Percentiles rank a stretch among this genome's conserved stretches.
Conservation (phyloP, 2,888 invertebrate genomes). For the Uloborus plumipes region DNA sequence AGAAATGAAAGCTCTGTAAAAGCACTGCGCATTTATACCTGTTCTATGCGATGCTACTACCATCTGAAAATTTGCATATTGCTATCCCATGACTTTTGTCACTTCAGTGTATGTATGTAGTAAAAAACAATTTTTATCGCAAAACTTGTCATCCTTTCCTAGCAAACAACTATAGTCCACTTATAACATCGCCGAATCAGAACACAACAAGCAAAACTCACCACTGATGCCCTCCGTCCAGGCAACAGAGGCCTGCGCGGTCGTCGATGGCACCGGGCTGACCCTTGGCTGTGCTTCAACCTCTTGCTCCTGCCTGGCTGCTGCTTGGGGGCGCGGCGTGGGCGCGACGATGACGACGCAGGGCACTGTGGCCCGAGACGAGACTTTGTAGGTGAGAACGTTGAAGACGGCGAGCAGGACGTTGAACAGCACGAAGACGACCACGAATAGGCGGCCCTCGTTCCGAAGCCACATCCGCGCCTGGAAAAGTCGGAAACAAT, state of each 20-base stretch:
- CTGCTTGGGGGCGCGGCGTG: slow-evolving; percentile 26
- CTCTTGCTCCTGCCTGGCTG: background rate
- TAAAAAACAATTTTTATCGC: too few relatives aligned
- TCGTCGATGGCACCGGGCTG: background rate
- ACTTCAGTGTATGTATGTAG: too few relatives aligned
- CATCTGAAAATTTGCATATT: too few relatives aligned
- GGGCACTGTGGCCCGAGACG: slow-evolving; percentile 44
- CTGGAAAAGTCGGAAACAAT: background rate
- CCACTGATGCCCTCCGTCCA: slow-evolving; percentile 13
- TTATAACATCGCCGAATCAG: too few relatives aligned
- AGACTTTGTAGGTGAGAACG: slow-evolving; percentile 62
- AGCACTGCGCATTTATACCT: too few relatives aligned
- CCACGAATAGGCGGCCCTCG: slow-evolving; percentile 64
- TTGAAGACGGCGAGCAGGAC: slow-evolving; percentile 66
- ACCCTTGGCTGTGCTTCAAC: background rate
- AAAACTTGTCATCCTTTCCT: too few relatives aligned
- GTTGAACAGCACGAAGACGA: slow-evolving; percentile 65
- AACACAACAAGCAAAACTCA: too few relatives aligned
- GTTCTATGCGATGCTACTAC: too few relatives aligned
- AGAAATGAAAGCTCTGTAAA: too few relatives aligned
- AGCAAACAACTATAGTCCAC: too few relatives aligned
- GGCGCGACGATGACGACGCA: slow-evolving; percentile 60
- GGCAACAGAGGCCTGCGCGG: background rate
- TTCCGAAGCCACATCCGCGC: slow-evolving; percentile 58
- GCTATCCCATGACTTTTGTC: too few relatives aligned